Conservation (phyloP, 2,113 vertebrate species). For the Tragelaphus strepsiceros region DNA sequence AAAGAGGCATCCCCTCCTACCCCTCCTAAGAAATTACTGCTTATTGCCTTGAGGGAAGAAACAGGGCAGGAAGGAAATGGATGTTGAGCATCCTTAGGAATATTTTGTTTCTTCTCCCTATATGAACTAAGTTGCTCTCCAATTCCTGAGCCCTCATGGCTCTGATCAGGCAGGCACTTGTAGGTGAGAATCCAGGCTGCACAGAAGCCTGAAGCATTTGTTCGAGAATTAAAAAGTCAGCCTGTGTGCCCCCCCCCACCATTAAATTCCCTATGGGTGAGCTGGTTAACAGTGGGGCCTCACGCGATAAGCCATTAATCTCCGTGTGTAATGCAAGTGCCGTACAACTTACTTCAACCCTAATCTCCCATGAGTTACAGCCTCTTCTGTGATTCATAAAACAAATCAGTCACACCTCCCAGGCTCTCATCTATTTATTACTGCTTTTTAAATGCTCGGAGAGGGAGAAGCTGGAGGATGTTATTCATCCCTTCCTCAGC, state of each 20-base stretch:
- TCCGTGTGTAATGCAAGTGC: conserved; percentile 77
- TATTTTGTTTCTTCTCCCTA: neutral
- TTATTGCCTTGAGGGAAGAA: neutral
- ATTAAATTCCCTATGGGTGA: conserved; percentile 74
- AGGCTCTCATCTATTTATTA: conserved; percentile 82
- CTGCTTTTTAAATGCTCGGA: conserved; percentile 74
- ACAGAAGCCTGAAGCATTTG: conserved; percentile 57
- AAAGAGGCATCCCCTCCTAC: neutral
- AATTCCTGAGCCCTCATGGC: neutral
- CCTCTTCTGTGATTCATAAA: conserved; percentile 84
- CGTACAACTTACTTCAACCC: conserved; percentile 74
- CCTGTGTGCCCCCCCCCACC: conserved; percentile 59
- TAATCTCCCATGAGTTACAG: conserved; percentile 82
- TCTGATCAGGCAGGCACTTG: conserved; percentile 19
- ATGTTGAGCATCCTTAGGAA: neutral
- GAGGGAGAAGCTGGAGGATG: conserved; percentile 33
- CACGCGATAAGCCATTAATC: conserved; percentile 82
- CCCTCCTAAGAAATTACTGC: neutral
- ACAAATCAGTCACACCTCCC: conserved; percentile 84
- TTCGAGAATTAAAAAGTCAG: conserved; percentile 67
- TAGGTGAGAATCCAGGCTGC: conserved; percentile 49
- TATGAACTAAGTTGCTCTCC: neutral
- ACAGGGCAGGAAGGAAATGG: neutral
- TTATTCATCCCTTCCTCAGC: conserved; percentile 43
- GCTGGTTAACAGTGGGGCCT: conserved; percentile 75